These are phyloP conservation scores for Diachasma alloeum DNA, from an alignment of 1,140 invertebrate genomes.

Conservation along the genomic window DNA sequence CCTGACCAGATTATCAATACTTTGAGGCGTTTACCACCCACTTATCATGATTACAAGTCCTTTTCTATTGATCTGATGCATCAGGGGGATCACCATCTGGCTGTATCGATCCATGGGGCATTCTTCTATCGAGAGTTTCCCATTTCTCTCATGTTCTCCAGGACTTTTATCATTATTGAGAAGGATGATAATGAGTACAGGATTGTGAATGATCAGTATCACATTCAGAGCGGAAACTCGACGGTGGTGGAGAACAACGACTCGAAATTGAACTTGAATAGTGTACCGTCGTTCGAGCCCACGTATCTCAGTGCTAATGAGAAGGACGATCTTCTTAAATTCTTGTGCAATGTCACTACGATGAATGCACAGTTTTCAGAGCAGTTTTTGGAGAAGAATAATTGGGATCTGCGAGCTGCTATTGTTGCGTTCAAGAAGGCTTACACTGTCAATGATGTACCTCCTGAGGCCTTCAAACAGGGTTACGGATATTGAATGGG, in stretches of 20 bases:
- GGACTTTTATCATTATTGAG: slow-evolving; percentile 55
- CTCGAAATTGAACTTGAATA: slow-evolving; percentile 25
- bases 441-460: slow-evolving; percentile 55
- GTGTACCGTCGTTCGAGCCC: slow-evolving; percentile 46
- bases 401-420: slow-evolving; percentile 56
- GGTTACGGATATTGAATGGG: slow-evolving; percentile 6
- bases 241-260: slow-evolving; percentile 33
- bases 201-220: slow-evolving; percentile 60
- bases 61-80: slow-evolving; percentile 55
- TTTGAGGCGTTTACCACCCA: slow-evolving; percentile 50
- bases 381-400: slow-evolving; percentile 47
- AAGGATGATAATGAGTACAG: slow-evolving; percentile 59
- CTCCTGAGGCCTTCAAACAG: slow-evolving; percentile 50
- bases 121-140: slow-evolving; percentile 52
- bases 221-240: slow-evolving; percentile 48
- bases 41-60: slow-evolving; percentile 50
- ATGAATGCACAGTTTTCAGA: slow-evolving; percentile 53
- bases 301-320: slow-evolving; percentile 52
- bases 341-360: slow-evolving; percentile 52
- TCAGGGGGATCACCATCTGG: slow-evolving; percentile 41
- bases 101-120: slow-evolving; percentile 51
- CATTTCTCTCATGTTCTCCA: slow-evolving; percentile 50
- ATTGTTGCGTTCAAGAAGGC: slow-evolving; percentile 54
- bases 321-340: slow-evolving; percentile 53
- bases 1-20: slow-evolving; percentile 56